A percentile compares a stretch with the other conserved stretches of the same genome.
These are phyloP conservation scores for Synergus gifuensis DNA, from an alignment of 2,888 invertebrate species.

Conservation along the genomic window DNA sequence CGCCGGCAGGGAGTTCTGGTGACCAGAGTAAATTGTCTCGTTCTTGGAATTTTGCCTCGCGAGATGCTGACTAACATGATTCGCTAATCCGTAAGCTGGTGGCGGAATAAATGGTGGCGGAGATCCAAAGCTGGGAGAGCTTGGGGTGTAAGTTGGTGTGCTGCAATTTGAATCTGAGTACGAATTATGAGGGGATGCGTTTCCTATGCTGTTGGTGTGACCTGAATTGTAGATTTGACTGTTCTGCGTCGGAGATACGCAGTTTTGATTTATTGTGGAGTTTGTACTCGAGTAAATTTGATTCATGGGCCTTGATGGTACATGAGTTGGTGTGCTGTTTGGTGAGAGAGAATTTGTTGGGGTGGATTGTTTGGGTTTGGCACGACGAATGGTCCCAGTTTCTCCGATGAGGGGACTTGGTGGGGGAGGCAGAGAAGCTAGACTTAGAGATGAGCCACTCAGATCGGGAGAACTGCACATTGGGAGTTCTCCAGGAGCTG, in stretches of 20 bases:
- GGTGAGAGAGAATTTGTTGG: slow-evolving; percentile 78
- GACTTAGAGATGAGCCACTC: slow-evolving; percentile 85
- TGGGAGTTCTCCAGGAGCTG: slow-evolving; percentile 81
- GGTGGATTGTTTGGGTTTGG: slow-evolving; percentile 75
- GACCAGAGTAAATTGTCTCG: slow-evolving; percentile 67
- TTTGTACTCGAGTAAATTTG: slow-evolving; percentile 63
- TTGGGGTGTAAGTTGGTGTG: slow-evolving; percentile 70
- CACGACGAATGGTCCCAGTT: slow-evolving; percentile 77
- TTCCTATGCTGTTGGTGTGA: slow-evolving; percentile 60
- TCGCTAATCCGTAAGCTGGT: slow-evolving; percentile 67
- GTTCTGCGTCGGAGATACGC: slow-evolving; percentile 64
- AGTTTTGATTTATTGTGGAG: slow-evolving; percentile 72
- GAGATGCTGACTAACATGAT: slow-evolving; percentile 57
- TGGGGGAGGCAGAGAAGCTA: slow-evolving; percentile 87
- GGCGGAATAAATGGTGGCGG: slow-evolving; percentile 67
- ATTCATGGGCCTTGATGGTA: slow-evolving; percentile 72
- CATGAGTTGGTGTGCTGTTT: slow-evolving; percentile 77
- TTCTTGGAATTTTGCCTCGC: slow-evolving; percentile 68
- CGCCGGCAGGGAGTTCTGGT: slow-evolving; percentile 48
- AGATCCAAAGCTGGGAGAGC: slow-evolving; percentile 66
- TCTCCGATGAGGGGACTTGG: slow-evolving; percentile 81
- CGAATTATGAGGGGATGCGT: slow-evolving; percentile 69
- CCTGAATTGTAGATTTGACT: slow-evolving; percentile 60
- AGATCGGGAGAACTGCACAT: slow-evolving; percentile 80
- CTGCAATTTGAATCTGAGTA: slow-evolving; percentile 71